Percentiles rank a stretch among this genome's conserved stretches.
phyloP scores from a whole-genome alignment of 2,113 vertebrate genomes.

The Piprites chloris region DNA sequence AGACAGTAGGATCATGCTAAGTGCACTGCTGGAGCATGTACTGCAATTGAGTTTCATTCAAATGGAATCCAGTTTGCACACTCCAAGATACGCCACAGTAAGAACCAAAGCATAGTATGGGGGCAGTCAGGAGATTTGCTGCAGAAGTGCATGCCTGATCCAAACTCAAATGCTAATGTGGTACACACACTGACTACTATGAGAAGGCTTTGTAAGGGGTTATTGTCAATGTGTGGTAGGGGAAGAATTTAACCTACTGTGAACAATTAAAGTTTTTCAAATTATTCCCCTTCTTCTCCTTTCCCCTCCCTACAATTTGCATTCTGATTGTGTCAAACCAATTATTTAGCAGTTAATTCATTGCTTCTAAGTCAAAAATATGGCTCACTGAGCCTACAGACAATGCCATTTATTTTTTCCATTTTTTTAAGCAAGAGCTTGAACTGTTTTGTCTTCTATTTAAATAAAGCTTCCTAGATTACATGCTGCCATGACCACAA shows the following conservation, averaged over 20 bases:
- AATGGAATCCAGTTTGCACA: background rate
- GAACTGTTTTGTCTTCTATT: background rate
- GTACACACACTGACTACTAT: background rate
- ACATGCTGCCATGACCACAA: background rate
- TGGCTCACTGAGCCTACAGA: conserved; percentile 23
- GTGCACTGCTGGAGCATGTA: background rate
- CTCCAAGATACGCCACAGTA: background rate
- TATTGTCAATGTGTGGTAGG: background rate
- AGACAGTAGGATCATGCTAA: background rate
- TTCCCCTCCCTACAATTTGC: background rate
- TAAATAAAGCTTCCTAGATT: background rate
- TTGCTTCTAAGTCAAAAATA: conserved; percentile 14
- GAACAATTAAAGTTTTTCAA: conserved; percentile 25
- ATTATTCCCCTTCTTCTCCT: conserved; percentile 12
- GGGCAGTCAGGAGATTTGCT: background rate
- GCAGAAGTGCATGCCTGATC: background rate
- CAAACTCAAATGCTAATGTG: background rate
- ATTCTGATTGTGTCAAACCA: background rate
- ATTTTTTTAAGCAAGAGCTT: background rate
- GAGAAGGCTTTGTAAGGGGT: background rate
- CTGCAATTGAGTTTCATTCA: background rate
- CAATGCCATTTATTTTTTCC: background rate
- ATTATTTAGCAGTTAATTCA: conserved; percentile 47
- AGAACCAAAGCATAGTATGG: background rate
- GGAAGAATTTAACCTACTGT: conserved; percentile 7